Evolutionary conservation across 2,888 invertebrate species (phyloP).

Genomic region (Cabera pusaria): DNA sequence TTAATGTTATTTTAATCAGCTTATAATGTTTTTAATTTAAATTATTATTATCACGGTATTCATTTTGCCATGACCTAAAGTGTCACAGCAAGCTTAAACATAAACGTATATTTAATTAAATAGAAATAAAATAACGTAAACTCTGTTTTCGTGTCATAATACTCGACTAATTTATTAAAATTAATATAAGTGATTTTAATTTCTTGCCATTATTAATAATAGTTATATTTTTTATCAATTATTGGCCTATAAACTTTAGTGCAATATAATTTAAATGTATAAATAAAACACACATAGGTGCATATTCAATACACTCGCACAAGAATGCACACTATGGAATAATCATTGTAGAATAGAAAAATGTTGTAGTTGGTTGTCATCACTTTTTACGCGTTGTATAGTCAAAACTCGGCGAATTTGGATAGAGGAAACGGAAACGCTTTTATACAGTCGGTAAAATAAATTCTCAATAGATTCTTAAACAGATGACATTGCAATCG

Average conservation of each 20-base stretch:
- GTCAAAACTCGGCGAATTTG: no score
- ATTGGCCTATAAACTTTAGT: slow-evolving; percentile 52
- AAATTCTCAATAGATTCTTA: no score
- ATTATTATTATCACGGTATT: no score
- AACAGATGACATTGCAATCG: no score
- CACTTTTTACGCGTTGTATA: slow-evolving; percentile 10
- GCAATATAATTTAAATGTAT: slow-evolving; percentile 47
- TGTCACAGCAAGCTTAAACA: no score
- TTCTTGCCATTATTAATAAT: slow-evolving; percentile 37
- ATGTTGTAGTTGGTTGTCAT: slow-evolving; percentile 18
- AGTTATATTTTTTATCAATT: slow-evolving; percentile 16
- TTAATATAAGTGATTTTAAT: slow-evolving; percentile 26
- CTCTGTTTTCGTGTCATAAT: slow-evolving; percentile 55
- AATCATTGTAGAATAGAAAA: slow-evolving; percentile 12
- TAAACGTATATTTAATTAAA: no score
- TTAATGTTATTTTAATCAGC: no score
- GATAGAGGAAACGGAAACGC: no score
- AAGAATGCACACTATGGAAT: slow-evolving; percentile 34
- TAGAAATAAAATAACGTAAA: no score
- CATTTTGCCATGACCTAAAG: no score
- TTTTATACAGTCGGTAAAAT: no score
- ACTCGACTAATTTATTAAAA: slow-evolving; percentile 42
- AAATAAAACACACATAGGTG: slow-evolving; percentile 16
- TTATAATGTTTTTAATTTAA: no score
- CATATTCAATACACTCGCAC: slow-evolving; percentile 36